Base-by-base conservation (phyloP, 2,113 vertebrate species). In the Ondatra zibethicus region DNA sequence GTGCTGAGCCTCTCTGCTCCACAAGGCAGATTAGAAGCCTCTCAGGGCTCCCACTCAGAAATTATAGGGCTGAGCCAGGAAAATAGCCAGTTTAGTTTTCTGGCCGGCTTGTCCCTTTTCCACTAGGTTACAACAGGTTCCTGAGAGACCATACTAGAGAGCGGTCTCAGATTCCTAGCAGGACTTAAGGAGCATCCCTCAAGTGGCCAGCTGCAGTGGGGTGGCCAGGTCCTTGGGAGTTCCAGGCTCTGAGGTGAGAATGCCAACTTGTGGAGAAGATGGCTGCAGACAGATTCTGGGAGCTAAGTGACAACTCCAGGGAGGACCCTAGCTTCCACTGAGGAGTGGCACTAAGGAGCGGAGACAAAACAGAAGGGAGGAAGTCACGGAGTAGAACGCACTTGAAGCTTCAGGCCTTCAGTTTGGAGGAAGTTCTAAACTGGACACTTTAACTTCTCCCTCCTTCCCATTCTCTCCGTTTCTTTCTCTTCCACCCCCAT, bases 161-260 rank as follows among this genome's bases (percentile, higher is more conserved):
- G 75, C 81, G n/a, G 88, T 77, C 72, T 5, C 4, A 33, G 75
- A 96, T 97, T 98, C 97, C 92, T 58, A 85, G 7, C 96, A 97
- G 96, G 93, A 94, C 92, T 96, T 98, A 70, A 77, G 16, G 3
- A 27, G 76, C 88, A 93, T 96, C 96, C 70, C 97, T 97, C 93
- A 50, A 77, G 50, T 88, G 84, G 95, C n/a, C 97, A 98, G 92
- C 93, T 96, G 94, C 91, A 97, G 97, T 96, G 96, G 96, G 97
- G 97, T 96, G 96, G 78, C 72, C 42, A 33, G 73, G 42, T 3
- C 13, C 29, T 33, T 42, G 39, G 39, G 33, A 58, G 23, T 58
- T 58, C 25, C 16, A 29, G 68, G 42, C n/a, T 70, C 81, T 42
- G 4, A 3, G 31, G 23, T 13, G 2, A 21, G 25, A 1, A 31